Conservation (phyloP, 2,888 invertebrate genomes). For the Tholera decimalis region DNA sequence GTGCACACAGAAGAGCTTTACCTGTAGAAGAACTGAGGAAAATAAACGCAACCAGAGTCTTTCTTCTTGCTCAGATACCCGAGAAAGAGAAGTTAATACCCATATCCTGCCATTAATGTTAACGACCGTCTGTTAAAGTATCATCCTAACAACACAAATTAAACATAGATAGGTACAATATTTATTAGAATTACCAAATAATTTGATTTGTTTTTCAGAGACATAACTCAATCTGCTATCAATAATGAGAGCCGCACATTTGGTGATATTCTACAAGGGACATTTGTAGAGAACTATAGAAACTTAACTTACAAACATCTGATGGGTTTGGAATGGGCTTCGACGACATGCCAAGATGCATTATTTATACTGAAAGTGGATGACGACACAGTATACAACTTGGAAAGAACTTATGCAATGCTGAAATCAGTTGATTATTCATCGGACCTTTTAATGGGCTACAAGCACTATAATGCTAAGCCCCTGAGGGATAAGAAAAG, state of each 20-base stretch:
- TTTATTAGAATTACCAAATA: too few relatives aligned
- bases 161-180: too few relatives aligned
- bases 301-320: constrained; percentile 96
- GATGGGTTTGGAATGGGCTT: constrained; percentile 95
- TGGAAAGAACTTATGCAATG: constrained; percentile 87
- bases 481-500: constrained; percentile 93
- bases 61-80: too few relatives aligned
- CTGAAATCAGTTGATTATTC: constrained; percentile 65
- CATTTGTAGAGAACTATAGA: constrained; percentile 94
- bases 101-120: too few relatives aligned
- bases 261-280: constrained; percentile 94
- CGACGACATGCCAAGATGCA: constrained; percentile 91
- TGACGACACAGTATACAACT: constrained; percentile 92
- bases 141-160: too few relatives aligned
- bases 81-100: too few relatives aligned
- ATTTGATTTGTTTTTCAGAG: constrained; percentile 70
- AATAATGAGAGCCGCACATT: constrained; percentile 92
- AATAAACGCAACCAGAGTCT: too few relatives aligned
- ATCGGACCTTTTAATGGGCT: constrained; percentile 91
- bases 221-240: constrained; percentile 90
- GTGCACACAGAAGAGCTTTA: too few relatives aligned
- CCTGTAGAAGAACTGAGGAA: too few relatives aligned
- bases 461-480: constrained; percentile 92
- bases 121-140: too few relatives aligned
- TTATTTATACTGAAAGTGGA: constrained; percentile 79